A percentile compares a stretch with the other conserved stretches of the same genome.
Evolutionary conservation across 2,888 invertebrate genomes (phyloP).

Genomic region (Orgyia antiqua): DNA sequence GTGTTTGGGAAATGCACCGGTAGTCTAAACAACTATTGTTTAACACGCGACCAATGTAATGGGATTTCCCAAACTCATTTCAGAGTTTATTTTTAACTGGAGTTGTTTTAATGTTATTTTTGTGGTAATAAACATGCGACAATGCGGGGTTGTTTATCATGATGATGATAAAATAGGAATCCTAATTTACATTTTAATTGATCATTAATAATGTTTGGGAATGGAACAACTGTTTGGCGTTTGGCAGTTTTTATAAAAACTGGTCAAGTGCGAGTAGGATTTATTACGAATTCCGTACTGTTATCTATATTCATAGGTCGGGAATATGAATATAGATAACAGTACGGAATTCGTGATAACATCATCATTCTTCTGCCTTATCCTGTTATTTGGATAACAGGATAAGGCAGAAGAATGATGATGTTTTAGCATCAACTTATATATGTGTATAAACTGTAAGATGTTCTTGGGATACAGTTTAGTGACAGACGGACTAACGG

Average conservation of each 20-base stretch:
- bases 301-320: not conserved
- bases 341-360: too few relatives aligned
- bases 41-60: conserved; percentile 35
- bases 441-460: too few relatives aligned
- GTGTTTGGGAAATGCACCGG: conserved; percentile 35
- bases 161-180: too few relatives aligned
- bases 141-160: conserved; percentile 9
- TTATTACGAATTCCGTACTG: not conserved
- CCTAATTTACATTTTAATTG: too few relatives aligned
- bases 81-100: conserved; percentile 22
- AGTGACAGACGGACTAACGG: too few relatives aligned
- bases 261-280: too few relatives aligned
- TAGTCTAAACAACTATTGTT: conserved; percentile 22
- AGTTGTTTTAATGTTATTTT: conserved; percentile 5
- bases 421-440: too few relatives aligned
- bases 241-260: not conserved
- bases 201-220: not conserved
- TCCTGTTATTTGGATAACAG: too few relatives aligned
- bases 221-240: not conserved
- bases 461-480: too few relatives aligned
- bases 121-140: conserved; percentile 5
- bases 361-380: too few relatives aligned
- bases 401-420: too few relatives aligned
- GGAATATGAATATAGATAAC: too few relatives aligned
- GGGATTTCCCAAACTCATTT: conserved; percentile 32